phyloP scores from a whole-genome alignment of 2,888 invertebrate species.

The Vanessa cardui region DNA sequence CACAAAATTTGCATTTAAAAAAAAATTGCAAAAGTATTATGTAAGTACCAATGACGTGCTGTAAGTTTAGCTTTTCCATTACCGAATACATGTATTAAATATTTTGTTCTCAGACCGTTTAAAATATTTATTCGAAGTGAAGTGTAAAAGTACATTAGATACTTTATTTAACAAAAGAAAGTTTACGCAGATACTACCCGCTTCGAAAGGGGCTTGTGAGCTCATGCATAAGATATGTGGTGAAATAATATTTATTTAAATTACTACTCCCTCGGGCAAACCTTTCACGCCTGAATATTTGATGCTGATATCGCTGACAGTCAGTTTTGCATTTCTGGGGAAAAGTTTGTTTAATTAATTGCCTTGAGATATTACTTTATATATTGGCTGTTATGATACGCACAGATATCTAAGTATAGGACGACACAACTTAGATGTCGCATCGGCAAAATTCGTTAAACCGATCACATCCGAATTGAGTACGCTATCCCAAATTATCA shows the following conservation, averaged over 20 bases:
- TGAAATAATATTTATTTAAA: conserved; percentile 69
- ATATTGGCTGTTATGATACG: not conserved
- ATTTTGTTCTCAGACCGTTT: not conserved
- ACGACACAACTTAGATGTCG: too few relatives aligned
- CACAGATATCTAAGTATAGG: too few relatives aligned
- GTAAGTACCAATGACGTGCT: not conserved
- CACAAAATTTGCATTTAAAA: too few relatives aligned
- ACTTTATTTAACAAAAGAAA: conserved; percentile 22
- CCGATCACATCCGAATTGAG: too few relatives aligned
- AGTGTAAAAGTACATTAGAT: conserved; percentile 6
- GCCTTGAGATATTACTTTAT: not conserved
- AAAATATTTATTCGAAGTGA: conserved; percentile 7
- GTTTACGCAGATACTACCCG: conserved; percentile 27
- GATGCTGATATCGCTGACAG: conserved; percentile 48
- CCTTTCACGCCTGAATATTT: conserved; percentile 57
- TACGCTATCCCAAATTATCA: too few relatives aligned
- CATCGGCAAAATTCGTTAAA: too few relatives aligned
- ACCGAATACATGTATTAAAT: not conserved
- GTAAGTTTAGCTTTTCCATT: not conserved
- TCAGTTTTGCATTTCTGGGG: conserved; percentile 16
- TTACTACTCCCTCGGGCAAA: conserved; percentile 54
- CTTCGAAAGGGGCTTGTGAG: conserved; percentile 42
- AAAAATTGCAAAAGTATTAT: too few relatives aligned
- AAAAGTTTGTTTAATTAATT: conserved; percentile 27
- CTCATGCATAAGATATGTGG: conserved; percentile 61